Evolutionary conservation across 2,797 vertebrate genomes (phyloP).

Genomic region (Enteromius trimaculatus): DNA sequence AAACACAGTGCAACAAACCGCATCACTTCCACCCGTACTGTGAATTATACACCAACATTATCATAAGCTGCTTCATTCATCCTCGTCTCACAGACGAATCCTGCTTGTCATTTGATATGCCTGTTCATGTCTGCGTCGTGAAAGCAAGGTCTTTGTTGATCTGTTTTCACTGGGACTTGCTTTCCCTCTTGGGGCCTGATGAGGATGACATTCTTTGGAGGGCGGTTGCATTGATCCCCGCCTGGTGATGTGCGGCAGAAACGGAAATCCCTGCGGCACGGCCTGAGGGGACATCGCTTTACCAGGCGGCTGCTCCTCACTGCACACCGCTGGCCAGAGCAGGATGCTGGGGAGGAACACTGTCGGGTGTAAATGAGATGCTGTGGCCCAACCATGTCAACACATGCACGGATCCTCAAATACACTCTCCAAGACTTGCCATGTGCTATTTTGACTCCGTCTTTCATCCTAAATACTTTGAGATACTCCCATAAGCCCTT

Average conservation of each 20-base stretch:
- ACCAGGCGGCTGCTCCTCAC: conserved; percentile 49
- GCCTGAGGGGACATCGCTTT: conserved; percentile 50
- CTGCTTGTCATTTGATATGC: conserved; percentile 24
- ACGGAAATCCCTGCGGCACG: conserved; percentile 52
- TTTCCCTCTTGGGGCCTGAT: conserved; percentile 38
- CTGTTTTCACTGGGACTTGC: conserved; percentile 40
- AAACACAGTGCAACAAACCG: background rate
- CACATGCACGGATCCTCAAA: conserved; percentile 7
- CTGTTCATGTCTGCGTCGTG: background rate
- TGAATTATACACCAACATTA: conserved; percentile 31
- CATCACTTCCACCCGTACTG: background rate
- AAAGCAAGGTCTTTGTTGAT: conserved; percentile 46
- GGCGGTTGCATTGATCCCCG: conserved; percentile 42
- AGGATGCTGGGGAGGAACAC: conserved; percentile 32
- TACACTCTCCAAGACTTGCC: background rate
- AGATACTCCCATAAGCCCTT: conserved; percentile 36
- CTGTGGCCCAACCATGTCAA: conserved; percentile 30
- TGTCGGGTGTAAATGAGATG: conserved; percentile 25
- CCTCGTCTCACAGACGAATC: conserved; percentile 5
- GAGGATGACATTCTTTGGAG: conserved; percentile 50
- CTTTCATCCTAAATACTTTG: conserved; percentile 20
- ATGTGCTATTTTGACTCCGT: background rate
- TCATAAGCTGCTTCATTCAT: conserved; percentile 26
- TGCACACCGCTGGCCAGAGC: conserved; percentile 41
- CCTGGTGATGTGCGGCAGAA: conserved; percentile 13